These are phyloP conservation scores for Conus canariensis DNA, from an alignment of 2,888 invertebrate genomes.

Conservation along the genomic window DNA sequence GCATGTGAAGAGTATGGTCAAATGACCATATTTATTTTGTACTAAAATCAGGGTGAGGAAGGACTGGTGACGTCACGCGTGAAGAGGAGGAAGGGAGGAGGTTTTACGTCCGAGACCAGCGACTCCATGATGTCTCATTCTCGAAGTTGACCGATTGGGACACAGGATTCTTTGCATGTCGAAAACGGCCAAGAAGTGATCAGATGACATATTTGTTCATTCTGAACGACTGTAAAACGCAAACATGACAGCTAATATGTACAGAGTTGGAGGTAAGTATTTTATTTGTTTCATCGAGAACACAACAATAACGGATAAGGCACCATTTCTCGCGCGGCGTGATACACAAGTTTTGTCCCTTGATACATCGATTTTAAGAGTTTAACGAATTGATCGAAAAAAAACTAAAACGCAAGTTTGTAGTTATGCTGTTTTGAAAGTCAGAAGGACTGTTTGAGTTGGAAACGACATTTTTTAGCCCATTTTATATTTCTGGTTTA, in stretches of 20 bases:
- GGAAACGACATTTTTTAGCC: not conserved
- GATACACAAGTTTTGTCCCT: conserved; percentile 49
- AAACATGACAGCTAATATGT: conserved; percentile 92
- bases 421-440: not conserved
- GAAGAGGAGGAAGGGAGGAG: conserved; percentile 77
- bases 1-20: conserved; percentile 56
- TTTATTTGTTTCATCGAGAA: conserved; percentile 46
- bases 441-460: not conserved
- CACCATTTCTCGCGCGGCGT: conserved; percentile 61
- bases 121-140: conserved; percentile 76
- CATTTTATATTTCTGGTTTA: not conserved
- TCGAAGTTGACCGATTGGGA: conserved; percentile 60
- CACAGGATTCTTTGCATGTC: conserved; percentile 14
- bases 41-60: conserved; percentile 75
- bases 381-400: not conserved
- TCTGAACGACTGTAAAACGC: conserved; percentile 8
- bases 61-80: conserved; percentile 79
- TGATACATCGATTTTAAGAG: conserved; percentile 16
- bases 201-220: not conserved
- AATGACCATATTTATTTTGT: conserved; percentile 45
- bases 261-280: conserved; percentile 97
- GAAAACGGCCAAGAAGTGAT: conserved; percentile 7
- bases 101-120: conserved; percentile 77
- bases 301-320: conserved; percentile 64
- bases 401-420: not conserved